phyloP scores from a whole-genome alignment of 2,113 vertebrate species.

The Budorcas taxicolor region DNA sequence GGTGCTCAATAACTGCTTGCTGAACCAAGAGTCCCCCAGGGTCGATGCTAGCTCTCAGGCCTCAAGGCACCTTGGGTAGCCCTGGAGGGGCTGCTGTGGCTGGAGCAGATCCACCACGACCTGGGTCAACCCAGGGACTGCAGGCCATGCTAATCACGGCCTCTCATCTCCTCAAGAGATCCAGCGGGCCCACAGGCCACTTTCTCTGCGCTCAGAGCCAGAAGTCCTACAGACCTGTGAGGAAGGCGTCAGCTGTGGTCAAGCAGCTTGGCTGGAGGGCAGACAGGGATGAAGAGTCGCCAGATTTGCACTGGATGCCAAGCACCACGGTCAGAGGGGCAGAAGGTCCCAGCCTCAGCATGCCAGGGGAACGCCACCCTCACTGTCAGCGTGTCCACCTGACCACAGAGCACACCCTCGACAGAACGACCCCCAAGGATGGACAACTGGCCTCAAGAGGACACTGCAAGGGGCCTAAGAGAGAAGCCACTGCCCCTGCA shows the following conservation, averaged over 20 bases:
- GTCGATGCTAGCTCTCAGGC: neutral
- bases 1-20: neutral
- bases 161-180: neutral
- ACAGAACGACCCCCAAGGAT: neutral
- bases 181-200: neutral
- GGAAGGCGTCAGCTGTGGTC: neutral
- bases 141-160: neutral
- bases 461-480: neutral
- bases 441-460: neutral
- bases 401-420: neutral
- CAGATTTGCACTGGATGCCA: neutral
- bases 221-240: neutral
- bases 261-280: neutral
- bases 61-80: neutral
- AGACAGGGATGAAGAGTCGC: neutral
- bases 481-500: neutral
- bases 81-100: neutral
- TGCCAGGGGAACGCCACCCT: neutral
- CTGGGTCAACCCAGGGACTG: neutral
- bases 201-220: neutral
- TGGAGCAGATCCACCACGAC: neutral
- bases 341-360: neutral
- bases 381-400: neutral
- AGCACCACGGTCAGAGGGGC: rapidly evolving
- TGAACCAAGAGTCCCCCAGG: neutral